phyloP scores from a whole-genome alignment of 2,113 vertebrate species.

The Oryzias javanicus region DNA sequence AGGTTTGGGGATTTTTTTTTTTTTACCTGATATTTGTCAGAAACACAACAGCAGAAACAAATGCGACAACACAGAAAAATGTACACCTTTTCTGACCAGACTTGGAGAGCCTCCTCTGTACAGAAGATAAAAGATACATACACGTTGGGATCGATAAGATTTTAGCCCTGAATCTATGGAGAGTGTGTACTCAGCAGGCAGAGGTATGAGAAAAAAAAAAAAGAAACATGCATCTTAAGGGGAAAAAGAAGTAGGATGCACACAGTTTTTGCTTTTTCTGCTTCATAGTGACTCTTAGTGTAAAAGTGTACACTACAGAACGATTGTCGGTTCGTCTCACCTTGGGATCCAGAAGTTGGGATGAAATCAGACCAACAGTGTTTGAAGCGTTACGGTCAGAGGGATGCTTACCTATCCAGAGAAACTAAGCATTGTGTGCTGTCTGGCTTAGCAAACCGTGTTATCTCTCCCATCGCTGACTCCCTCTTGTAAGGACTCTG shows the following conservation, averaged over 20 bases:
- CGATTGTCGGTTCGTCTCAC: constrained; percentile 47
- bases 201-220: too few relatives aligned
- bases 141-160: too few relatives aligned
- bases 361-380: constrained; percentile 50
- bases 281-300: constrained; percentile 38
- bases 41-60: constrained; percentile 29
- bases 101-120: too few relatives aligned
- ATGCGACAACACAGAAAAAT: constrained; percentile 4
- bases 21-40: constrained; percentile 26
- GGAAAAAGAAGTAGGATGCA: constrained; percentile 1
- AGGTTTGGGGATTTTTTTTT: constrained; percentile 26
- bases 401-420: constrained; percentile 42
- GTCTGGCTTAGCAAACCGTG: constrained; percentile 37
- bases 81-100: too few relatives aligned
- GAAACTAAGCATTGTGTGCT: constrained; percentile 38
- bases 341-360: constrained; percentile 33
- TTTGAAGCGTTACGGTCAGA: constrained; percentile 49
- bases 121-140: too few relatives aligned
- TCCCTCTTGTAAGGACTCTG: constrained; percentile 32
- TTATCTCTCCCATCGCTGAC: constrained; percentile 46
- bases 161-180: too few relatives aligned
- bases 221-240: too few relatives aligned
- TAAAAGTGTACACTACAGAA: constrained; percentile 36
- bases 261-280: constrained; percentile 24
- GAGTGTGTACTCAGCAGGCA: too few relatives aligned